Percentiles rank a stretch among this genome's conserved stretches.
These are phyloP conservation scores for Pionites leucogaster DNA, from an alignment of 2,113 vertebrate genomes.

Conservation along the genomic window DNA sequence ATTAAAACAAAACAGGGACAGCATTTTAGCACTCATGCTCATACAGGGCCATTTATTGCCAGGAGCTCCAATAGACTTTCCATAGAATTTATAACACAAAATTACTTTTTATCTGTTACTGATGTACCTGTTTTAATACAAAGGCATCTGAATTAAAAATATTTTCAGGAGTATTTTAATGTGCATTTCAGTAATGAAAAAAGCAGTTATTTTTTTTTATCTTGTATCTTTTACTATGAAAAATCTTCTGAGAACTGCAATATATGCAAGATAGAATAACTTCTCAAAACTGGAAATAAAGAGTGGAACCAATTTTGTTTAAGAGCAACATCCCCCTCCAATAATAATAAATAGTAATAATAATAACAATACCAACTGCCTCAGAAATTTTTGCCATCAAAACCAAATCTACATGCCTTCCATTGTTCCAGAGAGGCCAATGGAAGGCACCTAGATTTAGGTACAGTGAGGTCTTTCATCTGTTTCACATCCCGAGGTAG, in stretches of 20 bases:
- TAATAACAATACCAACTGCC: not conserved
- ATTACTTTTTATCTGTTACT: not conserved
- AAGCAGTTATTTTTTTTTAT: not conserved
- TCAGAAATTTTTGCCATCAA: not conserved
- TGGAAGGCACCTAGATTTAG: not conserved
- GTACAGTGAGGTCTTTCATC: not conserved
- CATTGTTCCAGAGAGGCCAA: not conserved
- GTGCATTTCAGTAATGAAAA: not conserved
- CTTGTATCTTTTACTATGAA: not conserved
- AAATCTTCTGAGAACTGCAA: not conserved
- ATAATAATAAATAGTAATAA: not conserved
- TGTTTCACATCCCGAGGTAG: not conserved
- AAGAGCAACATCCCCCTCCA: accelerated
- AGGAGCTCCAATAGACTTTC: not conserved
- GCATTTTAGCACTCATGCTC: not conserved
- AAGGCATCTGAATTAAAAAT: not conserved
- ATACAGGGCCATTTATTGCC: not conserved
- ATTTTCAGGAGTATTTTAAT: not conserved
- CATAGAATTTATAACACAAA: not conserved
- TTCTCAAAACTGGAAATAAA: not conserved
- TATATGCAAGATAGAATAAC: not conserved
- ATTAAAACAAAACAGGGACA: not conserved
- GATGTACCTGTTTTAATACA: not conserved
- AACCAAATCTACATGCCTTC: not conserved
- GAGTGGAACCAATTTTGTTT: not conserved